Conservation (phyloP, 2,888 invertebrate species). For the Himalopsyche tibetana region DNA sequence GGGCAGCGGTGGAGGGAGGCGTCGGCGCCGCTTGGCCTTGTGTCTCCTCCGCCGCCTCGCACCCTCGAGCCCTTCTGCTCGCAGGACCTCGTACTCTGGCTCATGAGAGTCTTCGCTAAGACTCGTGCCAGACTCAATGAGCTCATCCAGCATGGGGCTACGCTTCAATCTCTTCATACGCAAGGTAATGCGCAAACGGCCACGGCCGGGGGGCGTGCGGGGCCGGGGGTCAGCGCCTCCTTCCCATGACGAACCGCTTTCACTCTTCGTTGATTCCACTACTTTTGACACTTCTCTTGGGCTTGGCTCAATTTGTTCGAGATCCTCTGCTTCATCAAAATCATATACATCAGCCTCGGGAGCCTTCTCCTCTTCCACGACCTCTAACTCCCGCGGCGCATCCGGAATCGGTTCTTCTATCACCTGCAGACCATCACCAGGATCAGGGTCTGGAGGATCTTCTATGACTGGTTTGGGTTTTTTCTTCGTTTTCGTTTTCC, state of each 20-base stretch:
- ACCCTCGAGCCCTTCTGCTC: slow-evolving; percentile 86
- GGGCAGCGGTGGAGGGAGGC: slow-evolving; percentile 76
- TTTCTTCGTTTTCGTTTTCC: slow-evolving; percentile 62
- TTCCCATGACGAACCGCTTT: slow-evolving; percentile 68
- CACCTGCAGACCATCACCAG: slow-evolving; percentile 44
- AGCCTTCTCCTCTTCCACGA: neutral
- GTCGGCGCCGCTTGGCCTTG: slow-evolving; percentile 74
- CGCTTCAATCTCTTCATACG: slow-evolving; percentile 94
- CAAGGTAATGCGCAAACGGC: slow-evolving; percentile 86
- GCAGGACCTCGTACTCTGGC: slow-evolving; percentile 90
- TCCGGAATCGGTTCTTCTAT: neutral
- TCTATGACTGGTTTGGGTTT: slow-evolving; percentile 54
- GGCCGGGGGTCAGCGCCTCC: slow-evolving; percentile 73
- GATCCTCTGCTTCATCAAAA: slow-evolving; percentile 74
- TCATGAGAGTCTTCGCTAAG: slow-evolving; percentile 76
- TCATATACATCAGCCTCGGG: slow-evolving; percentile 74
- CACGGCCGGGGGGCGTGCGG: slow-evolving; percentile 77
- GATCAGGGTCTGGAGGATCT: slow-evolving; percentile 23
- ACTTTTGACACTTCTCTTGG: slow-evolving; percentile 67
- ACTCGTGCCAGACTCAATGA: slow-evolving; percentile 87
- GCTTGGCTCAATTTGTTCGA: slow-evolving; percentile 68
- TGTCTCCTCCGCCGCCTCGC: slow-evolving; percentile 77
- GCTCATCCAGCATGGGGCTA: slow-evolving; percentile 90
- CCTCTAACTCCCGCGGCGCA: slow-evolving; percentile 49
- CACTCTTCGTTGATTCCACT: slow-evolving; percentile 66